Conservation (phyloP, 2,888 invertebrate genomes). For the Lasioglossum zephyrum region DNA sequence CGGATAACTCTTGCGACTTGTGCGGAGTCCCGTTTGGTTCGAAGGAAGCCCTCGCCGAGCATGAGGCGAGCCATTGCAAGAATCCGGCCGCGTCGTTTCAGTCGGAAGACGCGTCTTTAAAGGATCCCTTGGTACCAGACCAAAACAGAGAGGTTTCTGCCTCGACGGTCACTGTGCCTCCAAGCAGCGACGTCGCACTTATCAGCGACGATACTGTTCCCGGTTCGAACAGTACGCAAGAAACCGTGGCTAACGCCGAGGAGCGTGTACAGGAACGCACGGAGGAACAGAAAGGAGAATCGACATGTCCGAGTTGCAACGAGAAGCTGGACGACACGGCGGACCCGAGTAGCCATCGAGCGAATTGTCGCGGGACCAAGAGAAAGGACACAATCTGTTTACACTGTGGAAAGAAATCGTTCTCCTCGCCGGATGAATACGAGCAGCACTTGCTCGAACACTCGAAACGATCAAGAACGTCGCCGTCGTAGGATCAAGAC, state of each 20-base stretch:
- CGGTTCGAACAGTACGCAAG: not conserved
- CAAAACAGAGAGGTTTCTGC: not conserved
- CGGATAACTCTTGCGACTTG: constrained; percentile 33
- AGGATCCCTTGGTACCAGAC: not conserved
- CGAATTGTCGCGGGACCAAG: constrained; percentile 32
- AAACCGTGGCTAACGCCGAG: not conserved
- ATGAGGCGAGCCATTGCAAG: constrained; percentile 23
- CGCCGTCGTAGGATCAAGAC: constrained; percentile 1
- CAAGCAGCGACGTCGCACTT: not conserved
- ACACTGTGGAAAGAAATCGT: constrained; percentile 40
- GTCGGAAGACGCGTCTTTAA: not conserved
- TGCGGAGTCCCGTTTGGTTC: constrained; percentile 33
- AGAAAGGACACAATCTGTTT: constrained; percentile 42
- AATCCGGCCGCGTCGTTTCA: not conserved
- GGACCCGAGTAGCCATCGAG: constrained; percentile 33
- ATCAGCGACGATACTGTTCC: not conserved
- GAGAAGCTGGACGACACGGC: constrained; percentile 21
- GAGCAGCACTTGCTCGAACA: constrained; percentile 45
- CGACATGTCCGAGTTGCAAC: constrained; percentile 39
- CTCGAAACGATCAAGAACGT: constrained; percentile 40
- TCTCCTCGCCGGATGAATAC: constrained; percentile 46
- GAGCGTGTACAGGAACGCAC: not conserved
- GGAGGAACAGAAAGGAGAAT: not conserved
- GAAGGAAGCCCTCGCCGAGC: constrained; percentile 31
- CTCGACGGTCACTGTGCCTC: not conserved